These are phyloP conservation scores for Podarcis lilfordi DNA, from an alignment of 2,797 vertebrate genomes.

Conservation along the genomic window DNA sequence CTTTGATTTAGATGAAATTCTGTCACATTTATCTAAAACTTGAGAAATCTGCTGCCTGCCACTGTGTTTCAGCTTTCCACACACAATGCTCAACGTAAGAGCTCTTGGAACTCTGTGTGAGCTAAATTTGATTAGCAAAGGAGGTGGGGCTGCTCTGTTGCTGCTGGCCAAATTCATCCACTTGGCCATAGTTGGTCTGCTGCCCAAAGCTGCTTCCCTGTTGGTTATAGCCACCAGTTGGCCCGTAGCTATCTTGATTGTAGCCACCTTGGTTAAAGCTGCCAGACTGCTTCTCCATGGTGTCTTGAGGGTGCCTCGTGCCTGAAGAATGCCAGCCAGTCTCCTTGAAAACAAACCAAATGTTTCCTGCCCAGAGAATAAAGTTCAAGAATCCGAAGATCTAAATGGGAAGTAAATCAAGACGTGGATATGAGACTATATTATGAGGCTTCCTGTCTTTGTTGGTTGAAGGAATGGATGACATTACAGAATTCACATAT, in stretches of 20 bases:
- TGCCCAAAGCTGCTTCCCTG: slow-evolving; percentile 78
- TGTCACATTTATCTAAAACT: slow-evolving; percentile 62
- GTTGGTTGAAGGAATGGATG: no score
- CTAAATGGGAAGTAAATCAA: slow-evolving; percentile 75
- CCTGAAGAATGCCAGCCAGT: slow-evolving; percentile 94
- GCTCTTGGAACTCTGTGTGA: slow-evolving; percentile 11
- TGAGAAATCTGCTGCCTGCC: slow-evolving; percentile 62
- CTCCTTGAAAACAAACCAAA: slow-evolving; percentile 99
- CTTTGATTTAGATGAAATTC: slow-evolving; percentile 55
- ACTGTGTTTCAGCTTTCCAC: slow-evolving; percentile 66
- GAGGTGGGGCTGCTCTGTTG: slow-evolving; percentile 85
- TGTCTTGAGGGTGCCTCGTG: slow-evolving; percentile 79
- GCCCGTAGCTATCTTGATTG: slow-evolving; percentile 86
- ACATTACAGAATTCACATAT: no score
- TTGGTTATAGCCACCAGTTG: slow-evolving; percentile 83
- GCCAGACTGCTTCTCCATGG: slow-evolving; percentile 87
- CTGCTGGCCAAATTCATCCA: slow-evolving; percentile 84
- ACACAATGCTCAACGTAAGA: slow-evolving; percentile 41
- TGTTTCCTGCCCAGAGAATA: slow-evolving; percentile 98
- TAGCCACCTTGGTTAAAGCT: slow-evolving; percentile 86
- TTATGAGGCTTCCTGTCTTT: no score
- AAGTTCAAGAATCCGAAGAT: slow-evolving; percentile 98
- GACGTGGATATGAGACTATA: no score
- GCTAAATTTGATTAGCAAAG: slow-evolving; percentile 91
- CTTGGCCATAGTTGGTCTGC: slow-evolving; percentile 86